Evolutionary conservation across 1,140 invertebrate genomes (phyloP), one percentile per base, ranked within the genome.

Genomic region (Eupristina koningsbergeri): DNA sequence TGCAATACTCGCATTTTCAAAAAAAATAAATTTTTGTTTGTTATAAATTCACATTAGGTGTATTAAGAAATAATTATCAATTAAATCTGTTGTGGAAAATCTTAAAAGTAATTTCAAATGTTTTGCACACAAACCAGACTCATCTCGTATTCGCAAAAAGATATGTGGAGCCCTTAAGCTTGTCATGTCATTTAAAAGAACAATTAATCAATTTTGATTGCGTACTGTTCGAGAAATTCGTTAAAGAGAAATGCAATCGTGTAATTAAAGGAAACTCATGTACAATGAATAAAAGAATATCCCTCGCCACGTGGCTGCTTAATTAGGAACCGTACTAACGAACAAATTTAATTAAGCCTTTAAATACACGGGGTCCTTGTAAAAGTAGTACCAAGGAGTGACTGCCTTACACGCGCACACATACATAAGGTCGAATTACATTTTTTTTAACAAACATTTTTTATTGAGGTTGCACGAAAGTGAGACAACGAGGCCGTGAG

Each of bases 181-280:
- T 19, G 64, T 36, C 15, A 31, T 67, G n/a, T 69, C 69, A 58
- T 81, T 26, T 71, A 53, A 73, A 67, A 36, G 15, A 50, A 39
- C 26, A 63, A 74, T 73, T 81, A 81, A 81, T 74, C 69, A 34
- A 29, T 73, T 80, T 80, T 29, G n/a, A 41, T 41, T 61, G 31
- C 67, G 7, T 29, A 1, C 58, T 13, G 53, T 47, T 58, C 9
- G 53, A 58, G 53, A 58, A 26, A 58, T 58, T 6, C 53, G 53
- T 58, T 58, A 71, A 80, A 80, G 15, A 0, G 29, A n/a, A n/a
- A 50, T 53, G 50, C 36, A 47, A 53, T 36, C 45, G 19, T 34
- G n/a, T n/a, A n/a, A 41, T 69, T 45, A 13, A 53, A 73, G 7
- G 39, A 45, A 45, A 73, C 22, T 47, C 69, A 47, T 29, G n/a